These are phyloP conservation scores for Caenorhabditis sulstoni DNA, from an alignment of 2,888 invertebrate genomes.

Conservation along the genomic window DNA sequence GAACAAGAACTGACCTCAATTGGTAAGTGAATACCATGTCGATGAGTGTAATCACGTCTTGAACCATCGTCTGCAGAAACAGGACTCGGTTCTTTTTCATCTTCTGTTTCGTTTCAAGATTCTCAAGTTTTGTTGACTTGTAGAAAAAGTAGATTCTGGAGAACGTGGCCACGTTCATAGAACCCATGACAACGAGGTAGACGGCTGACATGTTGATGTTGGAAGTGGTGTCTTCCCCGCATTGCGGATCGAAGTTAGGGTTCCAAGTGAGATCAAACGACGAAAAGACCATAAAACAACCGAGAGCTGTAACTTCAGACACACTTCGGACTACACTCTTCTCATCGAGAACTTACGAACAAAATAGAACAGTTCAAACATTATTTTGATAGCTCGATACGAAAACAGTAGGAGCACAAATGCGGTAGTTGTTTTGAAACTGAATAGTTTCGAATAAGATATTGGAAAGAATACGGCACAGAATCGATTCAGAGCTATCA, in stretches of 20 bases:
- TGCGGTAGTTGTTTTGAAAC: conserved; percentile 9
- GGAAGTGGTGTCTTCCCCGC: neutral
- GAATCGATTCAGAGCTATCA: conserved; percentile 38
- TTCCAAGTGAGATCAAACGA: conserved; percentile 23
- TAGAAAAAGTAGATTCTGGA: conserved; percentile 35
- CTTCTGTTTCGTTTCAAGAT: neutral
- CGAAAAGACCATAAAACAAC: conserved; percentile 11
- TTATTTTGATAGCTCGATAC: neutral
- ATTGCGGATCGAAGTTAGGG: neutral
- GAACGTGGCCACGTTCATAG: conserved; percentile 20
- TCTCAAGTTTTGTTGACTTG: conserved; percentile 3
- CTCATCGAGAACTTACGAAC: conserved; percentile 3
- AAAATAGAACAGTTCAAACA: neutral
- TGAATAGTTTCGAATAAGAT: conserved; percentile 25
- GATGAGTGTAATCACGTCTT: conserved; percentile 30
- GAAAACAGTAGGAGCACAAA: neutral
- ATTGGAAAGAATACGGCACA: conserved; percentile 32
- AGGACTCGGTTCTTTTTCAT: conserved; percentile 14
- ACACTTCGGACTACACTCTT: neutral
- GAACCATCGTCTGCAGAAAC: conserved; percentile 47
- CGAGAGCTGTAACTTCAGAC: conserved; percentile 9
- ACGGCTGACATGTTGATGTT: neutral
- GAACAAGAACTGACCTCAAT: conserved; percentile 10
- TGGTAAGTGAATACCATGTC: conserved; percentile 47
- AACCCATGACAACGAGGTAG: neutral